Evolutionary conservation across 2,113 vertebrate species (phyloP), one percentile per base, ranked within the genome.

Genomic region (Mustela nigripes): DNA sequence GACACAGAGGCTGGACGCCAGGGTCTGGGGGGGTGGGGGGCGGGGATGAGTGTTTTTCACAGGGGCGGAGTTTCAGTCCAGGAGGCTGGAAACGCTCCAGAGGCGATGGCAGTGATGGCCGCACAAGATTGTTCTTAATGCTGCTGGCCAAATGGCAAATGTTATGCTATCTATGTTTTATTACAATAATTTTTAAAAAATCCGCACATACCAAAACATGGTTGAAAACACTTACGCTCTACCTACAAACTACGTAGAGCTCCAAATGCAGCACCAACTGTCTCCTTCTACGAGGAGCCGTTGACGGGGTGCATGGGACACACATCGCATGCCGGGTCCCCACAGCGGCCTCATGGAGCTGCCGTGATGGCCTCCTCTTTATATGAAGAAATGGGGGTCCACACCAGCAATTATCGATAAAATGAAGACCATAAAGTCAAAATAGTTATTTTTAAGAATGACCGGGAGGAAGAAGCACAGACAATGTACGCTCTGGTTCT

Each of bases 231-330:
- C 7, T 19, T 62, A 4, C 2, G 11, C 5, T 62, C 80, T 50
- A 39, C 56, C 28, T 86, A 15, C 31, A 31, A 36, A n/a, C 26
- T 74, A 21, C 8, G 22, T 1, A 10, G 1, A 36, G 45, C 42
- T 39, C 56, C 1, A 7, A 22, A 60, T 26, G n/a, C 7, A 26
- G 19, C 0, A 80, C 21, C 39, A 11, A 28, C 7, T 1, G 11
- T 15, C 26, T 56, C 5, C 73, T 1, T 39, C 3, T 11, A 39
- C 11, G 56, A 9, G 2, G 3, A 48, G 0, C 0, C 1, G 2
- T 0, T 21, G 26, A 10, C 0, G 48, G 33, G 62, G 39, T 42
- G 12, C 28, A 3, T 33, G 12, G 28, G 63, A 31, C 2, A 11
- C 63, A 65, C 28, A 7, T 1, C 5, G 2, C 11, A 12, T 42